Conservation (phyloP, 2,113 vertebrate species). For the Elachura formosa region DNA sequence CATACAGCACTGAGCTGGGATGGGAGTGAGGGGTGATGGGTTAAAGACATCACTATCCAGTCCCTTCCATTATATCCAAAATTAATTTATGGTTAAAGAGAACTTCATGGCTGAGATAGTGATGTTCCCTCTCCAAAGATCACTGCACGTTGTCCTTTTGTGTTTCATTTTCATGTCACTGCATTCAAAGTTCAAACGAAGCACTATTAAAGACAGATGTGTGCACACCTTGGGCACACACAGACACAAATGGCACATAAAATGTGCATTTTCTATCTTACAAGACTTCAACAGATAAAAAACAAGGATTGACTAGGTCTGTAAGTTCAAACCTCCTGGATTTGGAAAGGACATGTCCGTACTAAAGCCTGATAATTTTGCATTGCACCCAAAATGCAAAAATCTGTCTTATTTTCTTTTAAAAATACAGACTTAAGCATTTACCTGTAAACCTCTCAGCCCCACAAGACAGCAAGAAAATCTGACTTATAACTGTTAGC, state of each 20-base stretch:
- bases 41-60: background rate
- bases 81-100: background rate
- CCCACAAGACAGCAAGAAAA: background rate
- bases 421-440: background rate
- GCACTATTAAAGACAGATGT: background rate
- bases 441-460: background rate
- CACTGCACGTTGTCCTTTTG: background rate
- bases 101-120: background rate
- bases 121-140: background rate
- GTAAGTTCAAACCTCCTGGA: background rate
- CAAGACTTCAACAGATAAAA: background rate
- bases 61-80: background rate
- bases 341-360: background rate
- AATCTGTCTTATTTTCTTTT: background rate
- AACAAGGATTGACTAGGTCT: background rate
- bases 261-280: background rate
- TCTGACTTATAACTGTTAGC: background rate
- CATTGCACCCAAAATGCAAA: background rate
- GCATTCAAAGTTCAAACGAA: background rate
- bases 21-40: background rate
- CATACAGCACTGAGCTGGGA: background rate
- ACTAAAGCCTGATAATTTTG: background rate
- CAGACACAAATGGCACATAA: background rate
- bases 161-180: background rate
- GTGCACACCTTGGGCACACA: background rate